phyloP scores from a whole-genome alignment of 2,113 vertebrate genomes.

The Cervus canadensis region DNA sequence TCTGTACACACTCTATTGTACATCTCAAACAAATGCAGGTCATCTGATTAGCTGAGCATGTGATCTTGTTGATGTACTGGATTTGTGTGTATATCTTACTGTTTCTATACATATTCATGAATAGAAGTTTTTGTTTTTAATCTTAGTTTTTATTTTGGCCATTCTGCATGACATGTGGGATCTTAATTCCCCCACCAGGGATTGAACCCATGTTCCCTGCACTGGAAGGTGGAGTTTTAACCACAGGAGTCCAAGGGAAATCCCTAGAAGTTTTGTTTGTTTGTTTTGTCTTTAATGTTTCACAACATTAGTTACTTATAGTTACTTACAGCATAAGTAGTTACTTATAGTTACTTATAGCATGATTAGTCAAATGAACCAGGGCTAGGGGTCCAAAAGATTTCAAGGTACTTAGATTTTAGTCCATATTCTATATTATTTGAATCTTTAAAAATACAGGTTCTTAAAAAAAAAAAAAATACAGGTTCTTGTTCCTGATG shows the following conservation, averaged over 20 bases:
- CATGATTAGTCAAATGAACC: background rate
- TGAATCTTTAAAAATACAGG: background rate
- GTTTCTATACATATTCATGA: background rate
- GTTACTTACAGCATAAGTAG: background rate
- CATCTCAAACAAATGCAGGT: background rate
- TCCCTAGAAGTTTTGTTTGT: background rate
- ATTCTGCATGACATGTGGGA: background rate
- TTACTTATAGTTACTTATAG: background rate
- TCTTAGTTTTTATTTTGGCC: background rate
- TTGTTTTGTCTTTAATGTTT: background rate
- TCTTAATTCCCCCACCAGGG: background rate
- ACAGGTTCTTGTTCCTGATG: background rate
- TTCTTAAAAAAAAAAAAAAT: background rate
- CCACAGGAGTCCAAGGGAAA: background rate
- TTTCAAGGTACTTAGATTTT: background rate
- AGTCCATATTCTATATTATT: background rate
- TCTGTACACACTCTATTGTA: accelerated
- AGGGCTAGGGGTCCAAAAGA: background rate
- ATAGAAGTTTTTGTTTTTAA: background rate
- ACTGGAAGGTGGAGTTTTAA: background rate
- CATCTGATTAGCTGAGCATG: background rate
- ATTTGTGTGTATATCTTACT: accelerated
- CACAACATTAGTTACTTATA: background rate
- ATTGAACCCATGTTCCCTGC: background rate
- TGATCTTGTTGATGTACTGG: background rate